These are phyloP conservation scores for Nothocercus nigrocapillus DNA, from an alignment of 2,113 vertebrate species.

Conservation along the genomic window DNA sequence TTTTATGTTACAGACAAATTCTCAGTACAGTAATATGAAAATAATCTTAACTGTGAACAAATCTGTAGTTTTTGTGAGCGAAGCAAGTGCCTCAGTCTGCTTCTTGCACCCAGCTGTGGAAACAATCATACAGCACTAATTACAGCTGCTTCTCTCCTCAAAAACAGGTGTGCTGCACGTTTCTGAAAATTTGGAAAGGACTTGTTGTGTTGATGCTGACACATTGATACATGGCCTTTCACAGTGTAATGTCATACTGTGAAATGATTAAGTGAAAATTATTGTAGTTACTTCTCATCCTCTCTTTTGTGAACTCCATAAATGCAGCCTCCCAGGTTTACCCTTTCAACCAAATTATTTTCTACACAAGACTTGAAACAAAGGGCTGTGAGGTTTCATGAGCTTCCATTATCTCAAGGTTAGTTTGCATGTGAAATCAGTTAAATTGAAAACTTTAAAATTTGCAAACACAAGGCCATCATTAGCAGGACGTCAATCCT, in stretches of 20 bases:
- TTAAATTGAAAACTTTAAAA: too few species aligned
- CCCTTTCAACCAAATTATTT: not conserved
- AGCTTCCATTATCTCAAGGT: not conserved
- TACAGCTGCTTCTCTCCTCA: not conserved
- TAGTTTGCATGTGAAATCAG: too few species aligned
- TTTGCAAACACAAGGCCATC: too few species aligned
- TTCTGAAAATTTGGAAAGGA: not conserved
- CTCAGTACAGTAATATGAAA: not conserved
- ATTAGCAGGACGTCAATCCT: too few species aligned
- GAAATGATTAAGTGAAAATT: slow-evolving; percentile 12
- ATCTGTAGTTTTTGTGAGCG: slow-evolving; percentile 8
- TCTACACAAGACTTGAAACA: not conserved
- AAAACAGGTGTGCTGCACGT: not conserved
- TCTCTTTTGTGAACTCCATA: not conserved
- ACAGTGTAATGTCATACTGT: not conserved
- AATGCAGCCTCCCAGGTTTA: not conserved
- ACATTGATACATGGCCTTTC: not conserved
- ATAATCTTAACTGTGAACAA: slow-evolving; percentile 19
- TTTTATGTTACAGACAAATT: slow-evolving; percentile 29
- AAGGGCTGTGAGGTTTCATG: not conserved
- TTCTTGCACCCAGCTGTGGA: not conserved
- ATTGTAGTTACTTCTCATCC: not conserved
- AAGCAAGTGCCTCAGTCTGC: not conserved
- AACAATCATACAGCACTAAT: slow-evolving; percentile 8
- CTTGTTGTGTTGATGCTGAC: not conserved